Conservation (phyloP, 2,888 invertebrate genomes). For the Zeuzera pyrina region DNA sequence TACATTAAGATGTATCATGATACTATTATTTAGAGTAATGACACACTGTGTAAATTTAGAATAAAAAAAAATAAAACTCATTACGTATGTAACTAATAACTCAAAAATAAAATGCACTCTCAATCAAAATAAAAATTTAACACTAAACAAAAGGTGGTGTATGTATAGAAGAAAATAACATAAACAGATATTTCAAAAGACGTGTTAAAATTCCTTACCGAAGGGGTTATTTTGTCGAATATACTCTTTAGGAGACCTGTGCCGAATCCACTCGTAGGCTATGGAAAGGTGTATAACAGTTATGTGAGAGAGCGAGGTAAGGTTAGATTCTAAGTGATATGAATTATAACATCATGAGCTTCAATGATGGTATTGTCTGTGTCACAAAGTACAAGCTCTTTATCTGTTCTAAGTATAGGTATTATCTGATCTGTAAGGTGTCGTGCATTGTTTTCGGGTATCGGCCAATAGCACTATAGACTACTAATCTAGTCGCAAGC, state of each 20-base stretch:
- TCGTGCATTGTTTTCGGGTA: slow-evolving; percentile 66
- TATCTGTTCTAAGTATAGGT: slow-evolving; percentile 59
- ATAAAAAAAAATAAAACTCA: slow-evolving; percentile 30
- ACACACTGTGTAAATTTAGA: slow-evolving; percentile 60
- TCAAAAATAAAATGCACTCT: slow-evolving; percentile 48
- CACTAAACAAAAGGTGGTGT: slow-evolving; percentile 53
- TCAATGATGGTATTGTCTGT: slow-evolving; percentile 58
- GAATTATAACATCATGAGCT: slow-evolving; percentile 53
- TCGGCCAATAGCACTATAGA: slow-evolving; percentile 71
- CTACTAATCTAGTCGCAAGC: slow-evolving; percentile 72
- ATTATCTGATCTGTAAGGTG: slow-evolving; percentile 62
- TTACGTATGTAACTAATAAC: slow-evolving; percentile 49
- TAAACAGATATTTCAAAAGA: slow-evolving; percentile 56
- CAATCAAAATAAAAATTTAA: slow-evolving; percentile 43
- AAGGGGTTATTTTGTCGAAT: slow-evolving; percentile 75
- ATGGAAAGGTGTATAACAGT: slow-evolving; percentile 72
- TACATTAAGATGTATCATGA: slow-evolving; percentile 50
- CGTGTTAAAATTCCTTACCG: slow-evolving; percentile 74
- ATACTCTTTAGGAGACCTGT: slow-evolving; percentile 75
- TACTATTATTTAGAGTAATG: slow-evolving; percentile 54
- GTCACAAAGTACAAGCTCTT: slow-evolving; percentile 73
- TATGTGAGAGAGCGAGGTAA: slow-evolving; percentile 69
- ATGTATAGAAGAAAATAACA: slow-evolving; percentile 31
- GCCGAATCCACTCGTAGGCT: slow-evolving; percentile 73
- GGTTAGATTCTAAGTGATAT: slow-evolving; percentile 58